Base-by-base conservation (phyloP, 2,888 invertebrate species). In the Hipparchia sbordonii region DNA sequence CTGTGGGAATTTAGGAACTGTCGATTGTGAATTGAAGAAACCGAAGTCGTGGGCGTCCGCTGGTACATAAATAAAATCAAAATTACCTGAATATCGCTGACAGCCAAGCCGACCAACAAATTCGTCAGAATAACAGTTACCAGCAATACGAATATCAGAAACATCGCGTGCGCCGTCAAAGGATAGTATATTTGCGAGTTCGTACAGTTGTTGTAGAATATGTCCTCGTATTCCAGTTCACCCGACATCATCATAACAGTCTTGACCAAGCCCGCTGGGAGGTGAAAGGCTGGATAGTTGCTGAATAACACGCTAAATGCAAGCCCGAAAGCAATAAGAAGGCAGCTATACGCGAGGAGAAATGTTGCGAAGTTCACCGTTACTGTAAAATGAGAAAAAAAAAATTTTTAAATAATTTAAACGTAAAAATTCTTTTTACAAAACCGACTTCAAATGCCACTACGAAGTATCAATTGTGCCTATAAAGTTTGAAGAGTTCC, bases 241-340 rank as follows among this genome's bases (percentile, higher is more conserved):
- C 97, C 97, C 0, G 97, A 96, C 97, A 98, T 97, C 97, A 98
- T 97, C 80, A 97, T 96, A 12, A 97, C 95, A 0, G 97, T 97
- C 89, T 97, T 97, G 0, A 97, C 89, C 0, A 97, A 82, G 0
- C 95, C 95, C 70, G 95, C 94, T 0, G 95, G 91, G 2, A 97
- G 94, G 78, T 95, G 95, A 84, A 97, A 97, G 0, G 97, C 95
- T 48, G 95, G 95, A 82, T 97, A 96, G 81, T 96, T 96, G 65
- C 96, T 95, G 83, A 97, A 97, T 6, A 98, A 89, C 2, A 98
- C 97, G n/a, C 96, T 96, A 79, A 98, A 97, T 73, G 97, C 96
- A 33, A 98, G 87, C 0, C 97, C 96, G 82, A 97, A 98, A 0
- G 97, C 97, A 71, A 97, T 94, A 74, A 97, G 94, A 1, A 98